phyloP scores from a whole-genome alignment of 92 coral and sea anemone genomes.

The Siderastrea radians region DNA sequence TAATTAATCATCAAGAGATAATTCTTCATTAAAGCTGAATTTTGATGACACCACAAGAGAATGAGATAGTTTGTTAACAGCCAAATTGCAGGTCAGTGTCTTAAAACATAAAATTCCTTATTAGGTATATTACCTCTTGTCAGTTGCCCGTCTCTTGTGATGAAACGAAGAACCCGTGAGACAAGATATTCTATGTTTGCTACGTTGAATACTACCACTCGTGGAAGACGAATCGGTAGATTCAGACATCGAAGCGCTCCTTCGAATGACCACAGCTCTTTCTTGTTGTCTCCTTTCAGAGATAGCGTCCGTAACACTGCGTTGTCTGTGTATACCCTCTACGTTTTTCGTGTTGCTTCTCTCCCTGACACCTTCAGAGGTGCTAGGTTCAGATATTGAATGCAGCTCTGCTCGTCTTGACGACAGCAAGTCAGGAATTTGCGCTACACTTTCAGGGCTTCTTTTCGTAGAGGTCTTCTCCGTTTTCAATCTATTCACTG shows the following conservation, averaged over 20 bases:
- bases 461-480: conserved; percentile 24
- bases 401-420: conserved; percentile 75
- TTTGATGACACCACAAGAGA: conserved; percentile 24
- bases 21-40: conserved; percentile 22
- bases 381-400: conserved; percentile 86
- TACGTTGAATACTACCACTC: conserved; percentile 35
- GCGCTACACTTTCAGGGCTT: conserved; percentile 30
- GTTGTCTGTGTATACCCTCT: conserved; percentile 8
- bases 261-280: conserved; percentile 33
- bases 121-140: conserved; percentile 75
- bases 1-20: neutral
- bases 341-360: conserved; percentile 8
- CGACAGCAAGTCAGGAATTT: conserved; percentile 32
- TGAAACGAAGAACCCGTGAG: conserved; percentile 76
- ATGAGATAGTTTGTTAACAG: neutral
- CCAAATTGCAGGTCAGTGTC: neutral
- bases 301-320: conserved; percentile 26
- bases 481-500: conserved; percentile 9
- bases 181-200: conserved; percentile 67
- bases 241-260: conserved; percentile 78
- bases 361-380: conserved; percentile 34
- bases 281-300: conserved; percentile 30
- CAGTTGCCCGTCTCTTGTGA: conserved; percentile 72
- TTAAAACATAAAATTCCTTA: neutral
- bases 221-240: conserved; percentile 54